Evolutionary conservation across 1,140 invertebrate genomes (phyloP).

Genomic region (Drosophila kepulauana): DNA sequence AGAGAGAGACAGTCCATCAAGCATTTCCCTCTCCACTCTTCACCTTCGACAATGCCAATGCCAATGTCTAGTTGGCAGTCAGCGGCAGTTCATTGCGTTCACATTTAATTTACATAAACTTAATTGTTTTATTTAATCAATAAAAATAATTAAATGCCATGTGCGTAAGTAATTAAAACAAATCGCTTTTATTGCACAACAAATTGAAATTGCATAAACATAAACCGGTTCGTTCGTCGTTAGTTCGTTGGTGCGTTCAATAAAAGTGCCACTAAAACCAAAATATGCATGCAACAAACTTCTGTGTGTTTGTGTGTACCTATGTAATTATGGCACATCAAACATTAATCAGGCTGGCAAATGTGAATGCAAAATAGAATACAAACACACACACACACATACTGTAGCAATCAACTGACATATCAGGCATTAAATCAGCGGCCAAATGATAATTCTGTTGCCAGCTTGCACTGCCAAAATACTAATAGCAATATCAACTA

Average conservation of each 20-base stretch:
- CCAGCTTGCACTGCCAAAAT: constrained; percentile 15
- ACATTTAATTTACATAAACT: constrained; percentile 80
- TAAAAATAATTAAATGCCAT: constrained; percentile 84
- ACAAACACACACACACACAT: constrained; percentile 10
- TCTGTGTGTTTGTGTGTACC: constrained; percentile 32
- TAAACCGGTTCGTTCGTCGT: constrained; percentile 40
- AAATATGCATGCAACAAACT: constrained; percentile 66
- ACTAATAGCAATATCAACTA: constrained; percentile 22
- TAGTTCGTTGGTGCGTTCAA: not conserved
- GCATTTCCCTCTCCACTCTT: constrained; percentile 1
- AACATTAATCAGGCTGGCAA: constrained; percentile 80
- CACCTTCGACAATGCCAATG: constrained; percentile 7
- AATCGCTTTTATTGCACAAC: constrained; percentile 76
- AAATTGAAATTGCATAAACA: constrained; percentile 83
- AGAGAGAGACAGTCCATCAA: not conserved
- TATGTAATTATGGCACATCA: constrained; percentile 79
- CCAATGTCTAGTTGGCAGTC: constrained; percentile 30
- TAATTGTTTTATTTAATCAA: constrained; percentile 84
- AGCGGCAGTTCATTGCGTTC: constrained; percentile 16
- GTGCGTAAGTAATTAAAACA: constrained; percentile 83
- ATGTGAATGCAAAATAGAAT: constrained; percentile 58
- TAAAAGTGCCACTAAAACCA: constrained; percentile 31
- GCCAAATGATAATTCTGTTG: constrained; percentile 76
- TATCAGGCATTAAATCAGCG: constrained; percentile 49
- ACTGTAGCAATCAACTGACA: constrained; percentile 1